A percentile compares a stretch with the other conserved stretches of the same genome.
Evolutionary conservation across 64 coral and sea anemone species (phyloP).

Genomic region (Montipora sp.): DNA sequence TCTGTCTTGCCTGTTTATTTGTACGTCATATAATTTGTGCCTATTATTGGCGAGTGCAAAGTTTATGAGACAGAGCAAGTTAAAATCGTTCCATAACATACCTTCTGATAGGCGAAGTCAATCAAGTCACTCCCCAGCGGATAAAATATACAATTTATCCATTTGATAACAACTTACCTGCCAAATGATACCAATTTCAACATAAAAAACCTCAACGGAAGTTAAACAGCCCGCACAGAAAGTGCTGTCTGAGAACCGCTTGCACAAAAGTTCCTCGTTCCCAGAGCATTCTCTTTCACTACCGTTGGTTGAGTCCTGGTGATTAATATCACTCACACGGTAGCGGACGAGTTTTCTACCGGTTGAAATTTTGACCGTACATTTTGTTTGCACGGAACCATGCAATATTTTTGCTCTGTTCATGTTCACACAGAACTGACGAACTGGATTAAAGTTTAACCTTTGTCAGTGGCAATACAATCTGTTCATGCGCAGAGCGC

Average conservation of each 20-base stretch:
- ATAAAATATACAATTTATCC: background rate
- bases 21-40: slow-evolving; percentile 2
- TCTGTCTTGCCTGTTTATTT: background rate
- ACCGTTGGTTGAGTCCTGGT: slow-evolving; percentile 15
- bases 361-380: no score
- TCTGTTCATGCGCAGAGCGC: no score
- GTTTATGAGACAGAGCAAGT: background rate
- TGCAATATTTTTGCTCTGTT: no score
- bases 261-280: slow-evolving; percentile 21
- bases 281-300: slow-evolving; percentile 11
- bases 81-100: slow-evolving; percentile 22
- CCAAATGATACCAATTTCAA: slow-evolving; percentile 11
- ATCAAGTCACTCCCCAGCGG: background rate
- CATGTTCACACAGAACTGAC: no score
- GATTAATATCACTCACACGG: background rate
- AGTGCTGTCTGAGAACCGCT: slow-evolving; percentile 4
- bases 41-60: slow-evolving; percentile 16
- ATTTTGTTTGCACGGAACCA: no score
- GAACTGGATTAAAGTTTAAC: no score
- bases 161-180: background rate
- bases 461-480: background rate
- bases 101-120: background rate
- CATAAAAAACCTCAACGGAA: background rate
- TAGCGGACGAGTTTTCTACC: no score
- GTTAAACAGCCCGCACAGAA: background rate